Percentiles rank a stretch among this genome's conserved stretches.
These are phyloP conservation scores for Rhagophthalmus giganteus DNA, from an alignment of 2,888 invertebrate genomes.

Conservation along the genomic window DNA sequence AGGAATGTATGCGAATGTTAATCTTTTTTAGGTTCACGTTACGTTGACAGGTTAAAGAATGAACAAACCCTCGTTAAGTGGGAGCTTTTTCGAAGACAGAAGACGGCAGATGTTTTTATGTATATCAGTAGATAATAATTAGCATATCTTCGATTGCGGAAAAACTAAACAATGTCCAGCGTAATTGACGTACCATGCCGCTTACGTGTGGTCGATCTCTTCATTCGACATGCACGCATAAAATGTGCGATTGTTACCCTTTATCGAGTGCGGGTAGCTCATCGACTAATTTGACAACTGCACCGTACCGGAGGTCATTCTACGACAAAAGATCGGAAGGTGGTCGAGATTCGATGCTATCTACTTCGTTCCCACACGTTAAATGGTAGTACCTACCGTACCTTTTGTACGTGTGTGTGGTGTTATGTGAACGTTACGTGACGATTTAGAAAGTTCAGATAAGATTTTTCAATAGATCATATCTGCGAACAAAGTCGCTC, in stretches of 20 bases:
- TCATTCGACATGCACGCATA: too few relatives aligned
- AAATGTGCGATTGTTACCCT: too few relatives aligned
- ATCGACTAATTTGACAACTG: slow-evolving; percentile 21
- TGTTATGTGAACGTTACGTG: slow-evolving; percentile 28
- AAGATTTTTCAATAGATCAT: slow-evolving; percentile 21
- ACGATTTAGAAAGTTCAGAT: slow-evolving; percentile 27
- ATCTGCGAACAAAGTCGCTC: neutral
- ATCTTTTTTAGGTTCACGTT: too few relatives aligned
- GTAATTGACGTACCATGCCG: slow-evolving; percentile 26
- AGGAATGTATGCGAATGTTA: too few relatives aligned
- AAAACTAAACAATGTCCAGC: slow-evolving; percentile 28
- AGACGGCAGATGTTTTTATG: slow-evolving; percentile 22
- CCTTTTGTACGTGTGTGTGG: slow-evolving; percentile 31
- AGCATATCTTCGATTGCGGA: slow-evolving; percentile 18
- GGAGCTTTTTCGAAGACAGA: too few relatives aligned
- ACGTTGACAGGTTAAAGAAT: too few relatives aligned
- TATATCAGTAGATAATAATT: slow-evolving; percentile 15
- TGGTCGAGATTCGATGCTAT: slow-evolving; percentile 33
- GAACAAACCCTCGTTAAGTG: too few relatives aligned
- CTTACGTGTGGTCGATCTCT: too few relatives aligned
- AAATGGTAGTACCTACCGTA: slow-evolving; percentile 34
- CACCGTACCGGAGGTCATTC: slow-evolving; percentile 25
- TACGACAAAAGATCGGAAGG: slow-evolving; percentile 31
- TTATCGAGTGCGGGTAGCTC: slow-evolving; percentile 23
- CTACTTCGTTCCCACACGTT: slow-evolving; percentile 34